Evolutionary conservation across 2,888 invertebrate genomes (phyloP), one percentile per base, ranked within the genome.

Genomic region (Rhamnusium bicolor): DNA sequence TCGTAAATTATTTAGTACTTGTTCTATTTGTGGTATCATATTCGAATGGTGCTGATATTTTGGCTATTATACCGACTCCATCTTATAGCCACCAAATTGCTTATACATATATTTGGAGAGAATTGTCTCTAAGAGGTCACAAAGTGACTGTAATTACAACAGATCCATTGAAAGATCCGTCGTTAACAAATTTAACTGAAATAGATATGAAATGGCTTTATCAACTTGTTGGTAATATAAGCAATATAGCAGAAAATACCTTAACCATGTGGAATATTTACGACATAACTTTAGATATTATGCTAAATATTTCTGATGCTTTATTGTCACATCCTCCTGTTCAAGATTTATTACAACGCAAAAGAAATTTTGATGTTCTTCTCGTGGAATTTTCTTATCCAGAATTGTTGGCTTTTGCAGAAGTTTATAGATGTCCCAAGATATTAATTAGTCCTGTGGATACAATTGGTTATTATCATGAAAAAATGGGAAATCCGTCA

Each of bases 361-460:
- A 61, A 16, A 68, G 58, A 19, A 58, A 75, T 1, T 83, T 81
- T 53, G 83, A 83, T 69, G 27, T 83, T 7, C 63, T 83, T 0
- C 73, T 83, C 2, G 71, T 74, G 1, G 82, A 83, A 70, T 19
- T 62, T 29, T 18, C 75, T 10, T 74, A 70, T 66, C 71, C 79
- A 2, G 62, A 69, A n/a, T 61, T 79, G 19, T 19, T 75, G 5
- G 80, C 74, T 6, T 78, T 83, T 27, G 75, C 74, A 32, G 76
- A 78, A 21, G 49, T 69, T 12, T 82, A 77, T 60, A 71, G 79
- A 8, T 72, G 73, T 21, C 80, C 80, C 2, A 68, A 75, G 4
- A 81, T 83, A 32, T 77, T 72, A 19, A 12, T 81, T 1, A 58
- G 60, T n/a, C 76, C 80, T 5, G 49, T 80, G 10, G 78, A 77